Evolutionary conservation across 1,140 invertebrate species (phyloP), one percentile per base, ranked within the genome.

Genomic region (Meloidogyne floridensis): DNA sequence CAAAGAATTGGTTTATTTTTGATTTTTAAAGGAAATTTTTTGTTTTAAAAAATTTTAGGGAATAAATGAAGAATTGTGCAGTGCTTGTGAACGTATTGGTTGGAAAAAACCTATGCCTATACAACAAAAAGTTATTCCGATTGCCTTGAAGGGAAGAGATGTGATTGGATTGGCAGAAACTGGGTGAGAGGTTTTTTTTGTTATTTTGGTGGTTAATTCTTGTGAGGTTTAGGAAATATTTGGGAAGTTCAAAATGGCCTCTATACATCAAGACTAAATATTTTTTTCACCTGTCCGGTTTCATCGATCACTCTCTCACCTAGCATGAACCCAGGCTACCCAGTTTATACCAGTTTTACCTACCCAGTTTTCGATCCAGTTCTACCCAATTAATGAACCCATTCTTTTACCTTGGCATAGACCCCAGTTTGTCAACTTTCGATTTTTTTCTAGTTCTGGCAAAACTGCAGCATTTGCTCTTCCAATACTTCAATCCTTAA

Each of bases 401-500:
- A 32, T 0, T 32, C 32, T 32, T 32, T 32, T 32, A 32, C 32
- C 32, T 32, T 20, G 20, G 20, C 32, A 32, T 32, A 32, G 32
- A 32, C 32, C 32, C 2, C 32, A 32, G 32, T 32, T 2, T 32
- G 32, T 32, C 32, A 32, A 32, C 32, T 32, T 2, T 32, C 32
- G 2, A 32, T 32, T 32, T 32, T 20, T 32, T 32, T 32, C 32
- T 32, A 32, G 32, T 32, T 83, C 84, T 42, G 88, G 88, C 43
- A 89, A 89, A 75, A 89, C 88, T 3, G 72, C 85, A 0, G 88
- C 88, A 0, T 89, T 89, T 75, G 88, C 89, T n/a, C 77, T 89
- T 72, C 88, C 88, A 2, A 89, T 89, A 81, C 79, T 89, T 20
- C 87, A 89, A 53, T 59, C 88, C 13, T 76, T 87, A 20, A 85